Evolutionary conservation across 2,888 invertebrate species (phyloP), one percentile per base, ranked within the genome.

Genomic region (Tetragonisca angustula): DNA sequence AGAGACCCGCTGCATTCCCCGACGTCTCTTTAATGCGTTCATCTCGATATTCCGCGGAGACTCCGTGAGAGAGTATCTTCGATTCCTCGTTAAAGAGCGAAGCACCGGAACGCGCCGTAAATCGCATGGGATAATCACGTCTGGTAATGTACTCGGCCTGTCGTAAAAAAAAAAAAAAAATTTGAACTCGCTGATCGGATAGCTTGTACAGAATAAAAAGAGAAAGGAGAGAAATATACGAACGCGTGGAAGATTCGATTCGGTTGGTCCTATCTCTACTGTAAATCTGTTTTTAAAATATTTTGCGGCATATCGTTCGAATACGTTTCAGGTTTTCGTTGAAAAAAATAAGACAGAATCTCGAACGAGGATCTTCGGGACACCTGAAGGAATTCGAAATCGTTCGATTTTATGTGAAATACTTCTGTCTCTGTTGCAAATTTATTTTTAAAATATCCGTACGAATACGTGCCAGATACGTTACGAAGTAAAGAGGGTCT

Each of bases 121-220:
- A 91, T 92, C 88, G 88, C 85, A 80, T 79, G 87, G 89, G 91
- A 91, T 92, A 92, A 92, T 88, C 91, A 92, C 88, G 91, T 90
- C 90, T 43, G 79, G 85, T 91, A 91, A 92, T 89, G 90, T 91
- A 88, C 91, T 76, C 89, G 89, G 90, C 88, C 86, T 91, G 87
- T 87, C 50, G 68, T 68, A 32, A 69, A 69, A 85, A n/a, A n/a
- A n/a, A n/a, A n/a, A n/a, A n/a, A n/a, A 36, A 43, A 32, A 74
- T 61, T 5, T 15, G 67, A 78, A 50, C n/a, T 32, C 32, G 67
- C 69, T n/a, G 27, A 54, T 62, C 36, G 24, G 43, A 43, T 43
- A 43, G 2, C 13, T 27, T 52, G 21, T 21, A 32, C 15, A 2
- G 32, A 24, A 15, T 32, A 15, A 13, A 32, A 27, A 54, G 15